Evolutionary conservation across 2,888 invertebrate genomes (phyloP).

Genomic region (Linyphia triangularis): DNA sequence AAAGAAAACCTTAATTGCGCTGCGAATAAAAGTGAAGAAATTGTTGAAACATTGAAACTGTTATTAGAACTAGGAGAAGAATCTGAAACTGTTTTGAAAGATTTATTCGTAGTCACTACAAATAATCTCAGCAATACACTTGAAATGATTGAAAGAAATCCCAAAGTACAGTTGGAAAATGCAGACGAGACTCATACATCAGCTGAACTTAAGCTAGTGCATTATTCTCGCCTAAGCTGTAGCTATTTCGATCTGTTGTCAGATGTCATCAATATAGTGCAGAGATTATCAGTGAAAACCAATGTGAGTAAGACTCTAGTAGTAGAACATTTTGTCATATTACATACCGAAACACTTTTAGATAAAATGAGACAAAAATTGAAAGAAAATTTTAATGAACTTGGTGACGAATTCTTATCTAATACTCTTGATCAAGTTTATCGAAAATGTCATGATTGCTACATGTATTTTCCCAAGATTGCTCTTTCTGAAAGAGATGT

Average conservation of each 20-base stretch:
- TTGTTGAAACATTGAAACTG: neutral
- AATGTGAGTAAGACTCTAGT: neutral
- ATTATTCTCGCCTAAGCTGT: neutral
- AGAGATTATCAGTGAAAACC: constrained; percentile 11
- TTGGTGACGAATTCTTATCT: constrained; percentile 31
- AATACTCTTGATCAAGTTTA: constrained; percentile 25
- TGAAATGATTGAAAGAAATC: neutral
- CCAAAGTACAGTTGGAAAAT: neutral
- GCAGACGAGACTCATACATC: neutral
- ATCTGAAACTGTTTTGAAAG: neutral
- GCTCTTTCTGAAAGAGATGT: neutral
- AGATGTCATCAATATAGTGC: neutral
- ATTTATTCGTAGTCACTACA: neutral
- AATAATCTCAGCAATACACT: neutral
- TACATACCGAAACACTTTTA: neutral
- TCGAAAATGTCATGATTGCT: constrained; percentile 24
- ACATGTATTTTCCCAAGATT: neutral
- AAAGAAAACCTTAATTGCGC: constrained; percentile 19
- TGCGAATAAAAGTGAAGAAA: neutral
- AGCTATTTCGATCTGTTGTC: neutral
- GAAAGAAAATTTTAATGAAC: neutral
- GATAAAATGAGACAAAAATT: neutral
- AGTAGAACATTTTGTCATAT: constrained; percentile 13
- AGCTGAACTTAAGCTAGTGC: neutral
- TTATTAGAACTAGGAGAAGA: constrained; percentile 11